A percentile compares a stretch with the other conserved stretches of the same genome.
Evolutionary conservation across 2,888 invertebrate species (phyloP).

Genomic region (Drosophila prolongata): DNA sequence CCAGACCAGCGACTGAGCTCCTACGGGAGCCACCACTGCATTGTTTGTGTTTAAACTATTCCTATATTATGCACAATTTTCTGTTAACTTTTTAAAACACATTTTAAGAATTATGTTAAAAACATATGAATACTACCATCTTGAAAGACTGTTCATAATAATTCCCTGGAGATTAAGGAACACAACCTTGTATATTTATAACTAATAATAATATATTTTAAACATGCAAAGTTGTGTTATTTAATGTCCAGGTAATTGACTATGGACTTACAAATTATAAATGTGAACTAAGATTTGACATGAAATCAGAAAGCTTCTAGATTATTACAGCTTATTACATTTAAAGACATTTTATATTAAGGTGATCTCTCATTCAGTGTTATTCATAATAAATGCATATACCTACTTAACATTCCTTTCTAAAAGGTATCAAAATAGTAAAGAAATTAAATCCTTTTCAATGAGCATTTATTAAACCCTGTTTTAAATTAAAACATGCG

Average conservation of each 20-base stretch:
- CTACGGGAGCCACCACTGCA: too few species aligned
- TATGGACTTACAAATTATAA: too few species aligned
- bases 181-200: too few species aligned
- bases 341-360: too few species aligned
- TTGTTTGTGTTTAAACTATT: conserved; percentile 2
- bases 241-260: too few species aligned
- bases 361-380: neutral
- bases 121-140: neutral
- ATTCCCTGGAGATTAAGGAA: neutral
- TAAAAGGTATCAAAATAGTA: neutral
- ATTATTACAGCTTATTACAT: too few species aligned
- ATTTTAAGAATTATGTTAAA: neutral
- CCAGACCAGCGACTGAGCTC: conserved; percentile 84
- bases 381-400: neutral
- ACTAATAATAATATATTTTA: too few species aligned
- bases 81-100: neutral
- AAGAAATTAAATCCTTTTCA: neutral
- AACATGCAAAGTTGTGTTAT: too few species aligned
- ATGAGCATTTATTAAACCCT: conserved; percentile 36
- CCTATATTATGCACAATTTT: neutral
- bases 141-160: neutral
- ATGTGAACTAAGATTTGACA: too few species aligned
- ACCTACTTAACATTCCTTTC: too few species aligned
- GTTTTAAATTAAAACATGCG: conserved; percentile 52
- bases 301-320: too few species aligned